Evolutionary conservation across 2,888 invertebrate species (phyloP).

Genomic region (Nycteola revayana): DNA sequence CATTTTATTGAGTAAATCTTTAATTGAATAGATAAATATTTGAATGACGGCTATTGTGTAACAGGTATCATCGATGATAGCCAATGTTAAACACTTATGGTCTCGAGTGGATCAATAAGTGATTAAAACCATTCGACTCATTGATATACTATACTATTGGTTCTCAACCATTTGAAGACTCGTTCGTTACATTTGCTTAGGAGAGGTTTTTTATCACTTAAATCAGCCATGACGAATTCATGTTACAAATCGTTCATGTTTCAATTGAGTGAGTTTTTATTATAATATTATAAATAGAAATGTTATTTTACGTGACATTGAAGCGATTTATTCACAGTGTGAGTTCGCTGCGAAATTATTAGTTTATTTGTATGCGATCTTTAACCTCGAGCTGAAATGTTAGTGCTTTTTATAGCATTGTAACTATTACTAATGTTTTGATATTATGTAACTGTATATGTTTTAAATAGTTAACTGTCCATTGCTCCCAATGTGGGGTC

Average conservation of each 20-base stretch:
- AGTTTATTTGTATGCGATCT: too few relatives aligned
- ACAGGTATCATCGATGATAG: slow-evolving; percentile 27
- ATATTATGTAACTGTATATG: too few relatives aligned
- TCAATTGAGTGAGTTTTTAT: slow-evolving; percentile 29
- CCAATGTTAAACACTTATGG: slow-evolving; percentile 35
- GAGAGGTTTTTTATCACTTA: slow-evolving; percentile 27
- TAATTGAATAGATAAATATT: too few relatives aligned
- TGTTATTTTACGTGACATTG: slow-evolving; percentile 13
- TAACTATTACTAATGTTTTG: too few relatives aligned
- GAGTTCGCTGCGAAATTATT: too few relatives aligned
- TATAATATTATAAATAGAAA: slow-evolving; percentile 15
- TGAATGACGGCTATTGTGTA: slow-evolving; percentile 6
- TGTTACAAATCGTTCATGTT: slow-evolving; percentile 27
- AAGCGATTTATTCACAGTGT: slow-evolving; percentile 4
- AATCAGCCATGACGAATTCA: slow-evolving; percentile 33
- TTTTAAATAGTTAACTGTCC: too few relatives aligned
- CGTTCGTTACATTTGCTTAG: slow-evolving; percentile 31
- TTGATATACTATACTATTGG: slow-evolving; percentile 38
- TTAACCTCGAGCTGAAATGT: too few relatives aligned
- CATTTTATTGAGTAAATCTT: too few relatives aligned
- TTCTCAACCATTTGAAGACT: slow-evolving; percentile 26
- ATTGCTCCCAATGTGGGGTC: too few relatives aligned
- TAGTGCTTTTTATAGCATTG: too few relatives aligned
- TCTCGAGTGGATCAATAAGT: slow-evolving; percentile 41
- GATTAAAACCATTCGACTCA: slow-evolving; percentile 52